Evolutionary conservation across 2,797 vertebrate genomes (phyloP).

Genomic region (Etheostoma perlongum): DNA sequence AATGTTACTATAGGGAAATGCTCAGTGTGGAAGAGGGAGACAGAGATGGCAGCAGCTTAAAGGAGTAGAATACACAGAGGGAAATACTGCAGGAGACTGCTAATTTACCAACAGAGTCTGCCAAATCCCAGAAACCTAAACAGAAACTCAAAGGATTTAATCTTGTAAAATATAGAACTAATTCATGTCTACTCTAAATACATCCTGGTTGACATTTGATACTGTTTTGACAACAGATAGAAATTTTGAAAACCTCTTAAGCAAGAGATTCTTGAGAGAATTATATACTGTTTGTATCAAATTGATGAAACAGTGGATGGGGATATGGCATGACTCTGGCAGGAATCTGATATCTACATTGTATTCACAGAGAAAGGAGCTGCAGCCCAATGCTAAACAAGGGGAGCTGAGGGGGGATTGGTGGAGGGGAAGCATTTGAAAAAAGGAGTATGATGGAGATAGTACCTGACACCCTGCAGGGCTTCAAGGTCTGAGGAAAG

Average conservation of each 20-base stretch:
- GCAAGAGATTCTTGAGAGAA: slow-evolving; percentile 29
- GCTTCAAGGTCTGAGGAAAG: slow-evolving; percentile 93
- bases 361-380: slow-evolving; percentile 66
- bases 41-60: slow-evolving; percentile 74
- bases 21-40: slow-evolving; percentile 66
- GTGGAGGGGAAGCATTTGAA: slow-evolving; percentile 13
- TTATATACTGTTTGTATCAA: neutral
- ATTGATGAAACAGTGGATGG: slow-evolving; percentile 22
- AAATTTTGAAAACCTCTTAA: slow-evolving; percentile 43
- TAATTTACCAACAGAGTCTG: slow-evolving; percentile 75
- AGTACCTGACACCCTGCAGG: slow-evolving; percentile 88
- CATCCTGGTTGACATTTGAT: neutral
- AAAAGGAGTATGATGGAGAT: slow-evolving; percentile 29
- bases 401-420: slow-evolving; percentile 14
- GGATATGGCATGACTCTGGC: slow-evolving; percentile 71
- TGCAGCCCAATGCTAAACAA: slow-evolving; percentile 67
- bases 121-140: slow-evolving; percentile 66
- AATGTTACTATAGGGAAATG: slow-evolving; percentile 44
- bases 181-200: slow-evolving; percentile 14
- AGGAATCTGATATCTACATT: slow-evolving; percentile 56
- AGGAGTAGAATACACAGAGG: slow-evolving; percentile 73
- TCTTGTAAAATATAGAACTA: slow-evolving; percentile 39
- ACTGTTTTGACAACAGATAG: slow-evolving; percentile 1
- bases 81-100: slow-evolving; percentile 69
- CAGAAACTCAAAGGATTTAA: slow-evolving; percentile 39